These are phyloP conservation scores for Myotis pilosus DNA, from an alignment of 2,797 vertebrate species.

Conservation along the genomic window DNA sequence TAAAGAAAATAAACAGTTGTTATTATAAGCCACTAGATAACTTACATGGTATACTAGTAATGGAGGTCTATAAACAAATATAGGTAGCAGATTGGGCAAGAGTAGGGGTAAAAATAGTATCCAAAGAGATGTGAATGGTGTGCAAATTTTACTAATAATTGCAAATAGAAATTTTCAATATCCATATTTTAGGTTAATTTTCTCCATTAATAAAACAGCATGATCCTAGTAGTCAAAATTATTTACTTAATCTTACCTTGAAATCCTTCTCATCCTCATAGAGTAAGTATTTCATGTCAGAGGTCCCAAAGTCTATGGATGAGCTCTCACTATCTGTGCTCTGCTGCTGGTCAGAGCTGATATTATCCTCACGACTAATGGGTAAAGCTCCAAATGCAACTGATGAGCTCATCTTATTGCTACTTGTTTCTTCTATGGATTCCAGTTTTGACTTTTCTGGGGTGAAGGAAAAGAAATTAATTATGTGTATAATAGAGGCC, in stretches of 20 bases:
- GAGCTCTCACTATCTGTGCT: not conserved
- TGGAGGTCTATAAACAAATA: not conserved
- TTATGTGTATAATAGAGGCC: not conserved
- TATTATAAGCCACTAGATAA: not conserved
- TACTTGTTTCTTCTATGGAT: not conserved
- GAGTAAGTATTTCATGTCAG: constrained; percentile 61
- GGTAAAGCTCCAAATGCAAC: not conserved
- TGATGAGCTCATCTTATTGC: fast-evolving
- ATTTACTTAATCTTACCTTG: constrained; percentile 79
- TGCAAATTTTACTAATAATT: not conserved
- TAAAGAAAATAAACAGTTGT: not conserved
- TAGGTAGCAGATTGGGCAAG: not conserved
- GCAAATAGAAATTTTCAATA: not conserved
- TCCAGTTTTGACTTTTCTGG: not conserved
- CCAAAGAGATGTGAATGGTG: not conserved
- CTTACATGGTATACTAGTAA: not conserved
- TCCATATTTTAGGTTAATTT: not conserved
- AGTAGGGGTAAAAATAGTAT: not conserved
- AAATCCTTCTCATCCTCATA: constrained; percentile 79
- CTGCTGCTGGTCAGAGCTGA: fast-evolving
- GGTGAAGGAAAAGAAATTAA: constrained; percentile 15
- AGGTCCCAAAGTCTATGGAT: not conserved
- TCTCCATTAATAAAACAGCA: not conserved
- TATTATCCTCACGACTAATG: not conserved
- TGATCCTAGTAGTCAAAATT: not conserved